Evolutionary conservation across 2,888 invertebrate genomes (phyloP), one percentile per base, ranked within the genome.

Genomic region (Pegoplata infirma): DNA sequence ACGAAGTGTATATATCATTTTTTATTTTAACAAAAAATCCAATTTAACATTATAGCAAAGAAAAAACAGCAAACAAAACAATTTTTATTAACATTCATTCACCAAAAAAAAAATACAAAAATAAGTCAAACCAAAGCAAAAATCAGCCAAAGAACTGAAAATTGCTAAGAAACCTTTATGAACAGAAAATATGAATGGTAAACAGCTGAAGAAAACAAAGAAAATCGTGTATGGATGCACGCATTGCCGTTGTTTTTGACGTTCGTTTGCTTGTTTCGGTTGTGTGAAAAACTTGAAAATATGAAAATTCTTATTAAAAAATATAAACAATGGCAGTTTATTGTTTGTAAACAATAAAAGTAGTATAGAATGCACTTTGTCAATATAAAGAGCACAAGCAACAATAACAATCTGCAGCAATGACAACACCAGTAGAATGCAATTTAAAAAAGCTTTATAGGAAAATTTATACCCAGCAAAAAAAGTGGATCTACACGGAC

Each of bases 261-360:
- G 10, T 32, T 1, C 10, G 17, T 32, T 1, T 16, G 17, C 1
- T 5, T 5, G 10, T n/a, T n/a, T n/a, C n/a, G n/a, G n/a, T n/a
- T 10, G 17, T 44, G 55, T 64, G 40, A 16, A 53, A 40, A 53
- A 32, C 7, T 19, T 17, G 16, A 47, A 32, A 40, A 40, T 28
- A 67, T n/a, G 66, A 28, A 67, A 58, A 58, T 55, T 55, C n/a
- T 40, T 68, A 36, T 68, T 58, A 68, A 68, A 58, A 58, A 40
- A 28, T 28, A 68, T 58, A 68, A 69, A 69, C 49, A 59, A 69
- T 53, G 59, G 40, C 69, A 49, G 40, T 69, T 51, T 69, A 69
- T 69, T 69, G 59, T 69, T 59, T 69, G 40, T 58, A 40, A 58
- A 59, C 69, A 59, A 59, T 53, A 23, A 49, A n/a, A n/a, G n/a